These are phyloP conservation scores for Cyphomyrmex costatus DNA, from an alignment of 1,140 invertebrate genomes.

Conservation along the genomic window DNA sequence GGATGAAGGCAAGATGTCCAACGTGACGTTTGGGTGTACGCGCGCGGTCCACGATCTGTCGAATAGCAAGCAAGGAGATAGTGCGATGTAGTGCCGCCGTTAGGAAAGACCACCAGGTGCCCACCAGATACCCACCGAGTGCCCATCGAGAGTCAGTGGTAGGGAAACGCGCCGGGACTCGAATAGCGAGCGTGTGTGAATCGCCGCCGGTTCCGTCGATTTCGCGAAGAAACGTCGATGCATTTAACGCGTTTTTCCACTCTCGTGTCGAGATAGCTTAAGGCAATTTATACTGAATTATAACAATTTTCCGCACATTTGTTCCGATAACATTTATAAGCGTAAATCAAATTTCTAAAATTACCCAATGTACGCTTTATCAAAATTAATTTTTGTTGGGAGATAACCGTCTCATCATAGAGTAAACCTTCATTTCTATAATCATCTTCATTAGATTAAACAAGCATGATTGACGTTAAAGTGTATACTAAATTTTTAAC, in stretches of 20 bases:
- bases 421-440: not conserved
- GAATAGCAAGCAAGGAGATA: constrained; percentile 59
- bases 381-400: not conserved
- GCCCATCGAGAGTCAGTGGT: constrained; percentile 38
- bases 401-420: not conserved
- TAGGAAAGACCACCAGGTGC: constrained; percentile 51
- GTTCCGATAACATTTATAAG: not conserved
- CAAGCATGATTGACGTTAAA: not conserved
- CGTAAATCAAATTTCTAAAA: not conserved
- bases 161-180: constrained; percentile 22
- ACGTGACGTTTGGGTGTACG: constrained; percentile 21
- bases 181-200: constrained; percentile 14
- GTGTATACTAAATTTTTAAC: not conserved
- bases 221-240: constrained; percentile 25
- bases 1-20: not conserved
- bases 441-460: not conserved
- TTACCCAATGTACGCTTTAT: not conserved
- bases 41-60: constrained; percentile 54
- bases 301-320: not conserved
- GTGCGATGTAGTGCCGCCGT: constrained; percentile 37
- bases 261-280: not conserved
- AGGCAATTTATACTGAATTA: not conserved
- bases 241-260: not conserved
- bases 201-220: not conserved
- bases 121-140: constrained; percentile 49